Conservation (phyloP, 2,113 vertebrate genomes). For the Sorex araneus region DNA sequence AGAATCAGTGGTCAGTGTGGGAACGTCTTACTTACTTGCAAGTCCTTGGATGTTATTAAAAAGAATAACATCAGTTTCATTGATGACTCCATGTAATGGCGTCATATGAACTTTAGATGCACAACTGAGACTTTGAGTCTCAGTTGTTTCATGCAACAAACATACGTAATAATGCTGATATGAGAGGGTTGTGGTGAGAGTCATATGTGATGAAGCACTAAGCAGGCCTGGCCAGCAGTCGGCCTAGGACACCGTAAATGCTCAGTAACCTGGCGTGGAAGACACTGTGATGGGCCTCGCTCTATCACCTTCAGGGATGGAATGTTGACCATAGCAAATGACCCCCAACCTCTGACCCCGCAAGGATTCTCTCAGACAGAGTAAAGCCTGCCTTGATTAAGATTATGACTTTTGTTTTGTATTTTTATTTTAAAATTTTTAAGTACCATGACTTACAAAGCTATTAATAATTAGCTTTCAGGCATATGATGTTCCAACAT, state of each 20-base stretch:
- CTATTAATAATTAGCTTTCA: too few relatives aligned
- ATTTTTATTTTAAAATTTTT: too few relatives aligned
- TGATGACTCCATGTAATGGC: not conserved
- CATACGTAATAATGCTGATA: not conserved
- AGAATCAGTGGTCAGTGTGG: not conserved
- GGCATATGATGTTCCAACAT: too few relatives aligned
- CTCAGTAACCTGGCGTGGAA: not conserved
- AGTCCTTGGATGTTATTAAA: not conserved
- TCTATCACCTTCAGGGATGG: not conserved
- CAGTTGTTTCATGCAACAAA: not conserved
- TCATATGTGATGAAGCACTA: not conserved
- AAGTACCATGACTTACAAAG: too few relatives aligned
- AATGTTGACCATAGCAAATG: not conserved
- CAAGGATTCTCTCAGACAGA: not conserved
- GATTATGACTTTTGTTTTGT: not conserved
- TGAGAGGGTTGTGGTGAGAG: not conserved
- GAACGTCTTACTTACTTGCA: not conserved
- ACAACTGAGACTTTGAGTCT: not conserved
- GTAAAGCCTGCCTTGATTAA: not conserved
- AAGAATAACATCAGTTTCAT: not conserved
- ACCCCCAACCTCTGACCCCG: not conserved
- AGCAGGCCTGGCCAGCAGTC: too few relatives aligned
- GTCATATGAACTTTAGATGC: not conserved
- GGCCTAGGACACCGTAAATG: not conserved
- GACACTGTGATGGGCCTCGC: rapidly evolving